A percentile compares a stretch with the other conserved stretches of the same genome.
phyloP scores from a whole-genome alignment of 2,113 vertebrate species.

The Neoarius graeffei region DNA sequence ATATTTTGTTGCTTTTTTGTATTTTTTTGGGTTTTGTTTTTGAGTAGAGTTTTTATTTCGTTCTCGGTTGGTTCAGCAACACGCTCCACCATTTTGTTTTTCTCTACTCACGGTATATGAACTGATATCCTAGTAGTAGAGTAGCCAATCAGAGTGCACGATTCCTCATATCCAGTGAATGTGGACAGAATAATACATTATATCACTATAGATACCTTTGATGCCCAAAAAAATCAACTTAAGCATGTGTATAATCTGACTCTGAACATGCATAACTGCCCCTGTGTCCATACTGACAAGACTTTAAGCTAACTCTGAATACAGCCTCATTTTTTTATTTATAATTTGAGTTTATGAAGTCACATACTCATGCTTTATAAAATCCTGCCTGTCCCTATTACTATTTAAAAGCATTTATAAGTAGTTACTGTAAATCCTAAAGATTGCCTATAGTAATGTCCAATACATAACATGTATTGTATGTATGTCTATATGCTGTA shows the following conservation, averaged over 20 bases:
- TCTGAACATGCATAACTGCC: not conserved
- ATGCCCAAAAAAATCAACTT: not conserved
- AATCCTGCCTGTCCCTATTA: not conserved
- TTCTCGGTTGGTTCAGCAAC: too few relatives aligned
- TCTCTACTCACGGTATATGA: too few relatives aligned
- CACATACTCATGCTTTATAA: not conserved
- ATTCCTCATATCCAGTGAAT: too few relatives aligned
- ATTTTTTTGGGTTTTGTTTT: too few relatives aligned
- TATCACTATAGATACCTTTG: not conserved
- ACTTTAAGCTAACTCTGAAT: not conserved
- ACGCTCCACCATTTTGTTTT: too few relatives aligned
- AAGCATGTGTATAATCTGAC: not conserved
- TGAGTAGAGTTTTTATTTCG: too few relatives aligned
- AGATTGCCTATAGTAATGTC: not conserved
- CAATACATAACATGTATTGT: not conserved
- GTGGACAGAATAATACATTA: not conserved
- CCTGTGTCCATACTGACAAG: not conserved
- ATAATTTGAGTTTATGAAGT: not conserved
- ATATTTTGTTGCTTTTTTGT: too few relatives aligned
- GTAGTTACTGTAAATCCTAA: not conserved
- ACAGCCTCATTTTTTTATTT: not conserved
- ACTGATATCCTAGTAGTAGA: too few relatives aligned
- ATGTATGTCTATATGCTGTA: not conserved
- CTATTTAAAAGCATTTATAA: not conserved
- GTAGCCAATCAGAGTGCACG: too few relatives aligned